These are phyloP conservation scores for Lissocephala sabroskyi DNA, from an alignment of 2,888 invertebrate species.

Conservation along the genomic window DNA sequence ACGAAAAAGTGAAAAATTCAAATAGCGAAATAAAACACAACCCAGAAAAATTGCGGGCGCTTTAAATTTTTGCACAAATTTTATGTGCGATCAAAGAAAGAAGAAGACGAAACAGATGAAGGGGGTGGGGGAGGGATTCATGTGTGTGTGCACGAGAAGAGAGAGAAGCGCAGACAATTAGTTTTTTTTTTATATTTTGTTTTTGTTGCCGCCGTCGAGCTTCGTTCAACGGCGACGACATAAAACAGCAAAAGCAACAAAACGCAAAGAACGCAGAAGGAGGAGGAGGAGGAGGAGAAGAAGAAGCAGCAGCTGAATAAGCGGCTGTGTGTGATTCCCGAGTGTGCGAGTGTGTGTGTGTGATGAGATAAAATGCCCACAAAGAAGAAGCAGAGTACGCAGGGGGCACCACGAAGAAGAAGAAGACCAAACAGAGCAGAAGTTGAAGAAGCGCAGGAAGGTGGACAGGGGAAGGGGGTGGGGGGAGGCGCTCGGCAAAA, in stretches of 20 bases:
- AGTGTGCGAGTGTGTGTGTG: not conserved
- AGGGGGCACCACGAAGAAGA: too few relatives aligned
- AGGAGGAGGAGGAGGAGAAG: not conserved
- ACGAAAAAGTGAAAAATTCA: not conserved
- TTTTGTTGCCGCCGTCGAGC: too few relatives aligned
- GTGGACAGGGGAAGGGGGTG: too few relatives aligned
- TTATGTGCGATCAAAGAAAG: too few relatives aligned
- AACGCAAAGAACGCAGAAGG: conserved; percentile 6
- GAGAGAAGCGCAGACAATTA: conserved; percentile 66
- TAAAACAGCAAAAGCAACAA: conserved; percentile 32
- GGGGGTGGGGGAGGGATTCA: too few relatives aligned
- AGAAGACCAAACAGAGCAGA: too few relatives aligned
- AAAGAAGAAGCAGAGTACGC: too few relatives aligned
- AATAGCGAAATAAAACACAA: conserved; percentile 43
- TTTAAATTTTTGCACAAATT: conserved; percentile 24
- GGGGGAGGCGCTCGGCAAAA: too few relatives aligned
- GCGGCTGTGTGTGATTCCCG: not conserved
- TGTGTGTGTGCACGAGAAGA: conserved; percentile 21
- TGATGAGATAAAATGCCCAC: too few relatives aligned
- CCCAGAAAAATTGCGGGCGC: conserved; percentile 37
- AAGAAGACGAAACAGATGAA: too few relatives aligned
- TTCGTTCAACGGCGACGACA: conserved; percentile 40
- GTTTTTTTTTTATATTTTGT: conserved; percentile 65
- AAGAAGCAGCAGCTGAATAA: too few relatives aligned
- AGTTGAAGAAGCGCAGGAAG: too few relatives aligned